Base-by-base conservation (phyloP, 37 sponge, comb jelly and placozoan genomes). In the Ianthella basta region DNA sequence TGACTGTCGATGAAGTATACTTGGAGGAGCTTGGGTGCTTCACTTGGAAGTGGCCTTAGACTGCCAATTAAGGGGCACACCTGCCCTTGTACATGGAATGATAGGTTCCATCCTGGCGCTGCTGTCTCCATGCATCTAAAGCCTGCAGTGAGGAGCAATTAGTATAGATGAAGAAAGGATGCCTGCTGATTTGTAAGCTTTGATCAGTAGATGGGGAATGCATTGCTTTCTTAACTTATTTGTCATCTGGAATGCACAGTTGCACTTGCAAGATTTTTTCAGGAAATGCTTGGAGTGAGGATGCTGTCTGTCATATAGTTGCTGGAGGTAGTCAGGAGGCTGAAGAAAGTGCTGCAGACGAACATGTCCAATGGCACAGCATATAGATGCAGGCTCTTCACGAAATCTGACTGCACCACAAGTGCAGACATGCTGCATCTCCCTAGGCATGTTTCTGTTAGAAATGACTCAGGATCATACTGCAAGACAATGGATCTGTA, bases 61-160 rank as follows among this genome's bases (percentile, higher is more conserved):
- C 63, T 37, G 25, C 84, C 89, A 73, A 74, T 55, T 73, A 69
- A 53, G 35, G 85, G 89, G 80, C 73, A 85, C 10, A 88, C 82
- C 36, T 88, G 89, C 4, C 89, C 89, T 59, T 88, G 83, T 56
- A 82, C 77, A 34, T 64, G n/a, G 35, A 88, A 88, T 16, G 84
- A 79, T 59, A 84, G 89, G 68, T 60, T 88, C 25, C 30, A 88
- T 13, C 84, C 84, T 24, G 69, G 41, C 69, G 32, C 70, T 23
- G 67, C 33, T 14, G n/a, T 40, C 35, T 83, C 65, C 20, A 21
- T 83, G 54, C 55, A 61, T 16, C 84, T 69, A 83, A 83, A 83
- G 66, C 67, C 68, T 66, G 29, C 13, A 66, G 18, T 15, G 18
- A 20, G 59, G 15, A 15, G 18, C 13, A 66, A 23, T n/a, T n/a